Base-by-base conservation (phyloP, 2,113 vertebrate genomes). In the Pseudolaguvia tuberculata region DNA sequence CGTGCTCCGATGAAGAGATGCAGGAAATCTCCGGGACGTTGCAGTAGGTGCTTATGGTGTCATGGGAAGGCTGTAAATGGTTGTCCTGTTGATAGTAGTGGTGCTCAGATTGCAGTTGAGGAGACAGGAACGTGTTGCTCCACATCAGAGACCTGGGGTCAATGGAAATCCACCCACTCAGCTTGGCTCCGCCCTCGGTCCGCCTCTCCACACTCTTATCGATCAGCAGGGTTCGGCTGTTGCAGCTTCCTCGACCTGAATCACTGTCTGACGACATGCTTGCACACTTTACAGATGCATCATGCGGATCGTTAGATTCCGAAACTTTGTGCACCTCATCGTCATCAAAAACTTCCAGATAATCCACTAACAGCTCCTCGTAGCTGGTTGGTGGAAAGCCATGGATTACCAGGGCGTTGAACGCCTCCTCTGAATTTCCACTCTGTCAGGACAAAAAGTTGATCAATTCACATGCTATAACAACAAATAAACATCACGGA, bases 341-440 rank as follows among this genome's bases (percentile, higher is more conserved):
- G 0, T 86, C 89, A 76, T 93, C 87, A 1, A 93, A 90, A 2
- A 98, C 94, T 82, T 97, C 94, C 66, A 98, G 78, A 81, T 93
- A 95, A 73, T 96, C 94, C 82, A 97, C 91, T 83, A 96, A 87
- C 52, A 96, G 82, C 57, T 97, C 94, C n/a, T 96, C 93, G 2
- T 85, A 93, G 78, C 91, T 85, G 21, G 87, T 90, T 3, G 92
- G 92, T 61, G 94, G 94, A 73, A 97, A 96, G 77, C 91, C 89
- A 7, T 93, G 92, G 78, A 92, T 92, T 57, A 92, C 89, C 72
- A 98, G 86, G 12, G 93, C 89, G 27, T 87, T 93, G 78, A 96
- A 87, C 12, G 94, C 39, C 57, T 95, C 94, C 69, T 95, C 93
- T 5, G 92, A 92, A 66, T 91, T 96, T 76, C 94, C 94, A 55